A percentile compares a stretch with the other conserved stretches of the same genome.
Evolutionary conservation across 2,797 vertebrate species (phyloP).

Genomic region (Tenualosa thibaudeaui): DNA sequence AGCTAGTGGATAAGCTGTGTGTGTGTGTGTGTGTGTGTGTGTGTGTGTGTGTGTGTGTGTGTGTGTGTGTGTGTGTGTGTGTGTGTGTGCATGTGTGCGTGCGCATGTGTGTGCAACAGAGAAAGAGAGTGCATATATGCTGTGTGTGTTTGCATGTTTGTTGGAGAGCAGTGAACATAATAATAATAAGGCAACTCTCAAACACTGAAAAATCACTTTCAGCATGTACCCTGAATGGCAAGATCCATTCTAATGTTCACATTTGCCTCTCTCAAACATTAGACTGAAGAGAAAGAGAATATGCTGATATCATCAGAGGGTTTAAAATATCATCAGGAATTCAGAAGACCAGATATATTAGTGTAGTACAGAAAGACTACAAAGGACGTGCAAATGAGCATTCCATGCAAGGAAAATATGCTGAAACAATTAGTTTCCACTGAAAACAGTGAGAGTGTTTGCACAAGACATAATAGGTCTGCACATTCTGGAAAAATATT

Average conservation of each 20-base stretch:
- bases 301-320: background rate
- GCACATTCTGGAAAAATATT: too few species aligned
- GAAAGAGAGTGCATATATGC: background rate
- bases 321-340: background rate
- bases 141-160: background rate
- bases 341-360: background rate
- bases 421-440: too few species aligned
- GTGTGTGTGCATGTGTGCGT: background rate
- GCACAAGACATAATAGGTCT: too few species aligned
- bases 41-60: constrained; percentile 3
- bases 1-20: background rate
- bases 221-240: background rate
- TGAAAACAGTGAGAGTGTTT: too few species aligned
- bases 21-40: background rate
- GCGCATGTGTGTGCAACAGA: background rate
- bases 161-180: background rate
- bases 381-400: too few species aligned
- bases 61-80: constrained; percentile 2
- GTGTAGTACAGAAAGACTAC: too few species aligned
- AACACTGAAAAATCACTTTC: background rate
- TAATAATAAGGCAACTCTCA: background rate
- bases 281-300: background rate
- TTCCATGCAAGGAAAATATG: too few species aligned
- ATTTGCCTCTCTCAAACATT: background rate
- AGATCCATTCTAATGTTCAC: background rate